Base-by-base conservation (phyloP, 2,888 invertebrate genomes). In the Leptothorax acervorum region DNA sequence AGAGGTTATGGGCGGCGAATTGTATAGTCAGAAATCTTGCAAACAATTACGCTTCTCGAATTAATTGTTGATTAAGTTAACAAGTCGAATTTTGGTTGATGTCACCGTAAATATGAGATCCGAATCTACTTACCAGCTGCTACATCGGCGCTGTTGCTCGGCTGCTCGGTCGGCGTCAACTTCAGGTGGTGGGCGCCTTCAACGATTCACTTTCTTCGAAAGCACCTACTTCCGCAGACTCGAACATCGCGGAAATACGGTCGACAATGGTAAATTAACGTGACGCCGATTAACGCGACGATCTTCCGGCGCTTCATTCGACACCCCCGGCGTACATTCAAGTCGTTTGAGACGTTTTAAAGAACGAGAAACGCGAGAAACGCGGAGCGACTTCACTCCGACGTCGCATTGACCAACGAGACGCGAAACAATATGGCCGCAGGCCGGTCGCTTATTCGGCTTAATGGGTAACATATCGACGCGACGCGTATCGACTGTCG, bases 391-490 rank as follows among this genome's bases (percentile, higher is more conserved):
- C 2, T 12, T 71, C 8, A 18, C 12, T 23, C 8, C 70, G 53
- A 53, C 39, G 18, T n/a, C n/a, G 8, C 53, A 23, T n/a, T 12
- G 39, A 39, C 6, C 12, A 8, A 53, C n/a, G n/a, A n/a, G n/a
- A 6, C 66, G 9, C 45, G 28, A n/a, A 12, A 35, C 31, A 70
- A 35, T 18, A 51, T 68, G 35, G 23, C 53, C 23, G 23, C 23
- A 23, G 23, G 23, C 23, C 23, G n/a, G 3, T 53, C 0, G 12
- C 23, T 71, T 39, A 15, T 9, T 39, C 23, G 55, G 12, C 23
- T 71, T 39, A 15, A 15, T 39, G 35, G 55, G 23, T 71, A 71
- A 55, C 23, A 23, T n/a, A 70, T n/a, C 70, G 70, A 53, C 35
- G 51, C 51, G 35, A 23, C 23, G 23, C 23, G 23, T 23, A 23